These are phyloP conservation scores for Apamea anceps DNA, from an alignment of 2,888 invertebrate species.

Conservation along the genomic window DNA sequence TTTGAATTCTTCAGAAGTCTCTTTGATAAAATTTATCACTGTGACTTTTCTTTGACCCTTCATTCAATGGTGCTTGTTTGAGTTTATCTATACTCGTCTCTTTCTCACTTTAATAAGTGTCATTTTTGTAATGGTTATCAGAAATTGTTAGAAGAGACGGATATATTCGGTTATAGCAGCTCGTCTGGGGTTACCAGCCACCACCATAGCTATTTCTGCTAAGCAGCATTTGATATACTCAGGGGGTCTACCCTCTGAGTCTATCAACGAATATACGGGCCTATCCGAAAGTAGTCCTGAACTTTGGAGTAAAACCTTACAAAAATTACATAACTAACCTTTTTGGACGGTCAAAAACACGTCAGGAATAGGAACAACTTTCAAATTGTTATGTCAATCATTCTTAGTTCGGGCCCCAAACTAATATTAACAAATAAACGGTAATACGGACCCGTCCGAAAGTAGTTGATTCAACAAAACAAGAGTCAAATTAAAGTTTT, in stretches of 20 bases:
- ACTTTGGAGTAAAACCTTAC: not conserved
- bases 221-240: not conserved
- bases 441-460: too few relatives aligned
- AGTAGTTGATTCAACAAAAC: too few relatives aligned
- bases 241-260: not conserved
- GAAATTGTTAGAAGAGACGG: not conserved
- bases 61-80: not conserved
- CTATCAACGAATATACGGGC: not conserved
- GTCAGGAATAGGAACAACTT: too few relatives aligned
- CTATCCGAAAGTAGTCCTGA: not conserved
- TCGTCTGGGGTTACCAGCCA: not conserved
- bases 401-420: too few relatives aligned
- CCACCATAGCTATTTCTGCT: too few relatives aligned
- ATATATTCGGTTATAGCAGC: not conserved
- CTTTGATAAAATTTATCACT: not conserved
- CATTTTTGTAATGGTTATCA: not conserved
- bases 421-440: too few relatives aligned
- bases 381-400: too few relatives aligned
- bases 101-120: not conserved
- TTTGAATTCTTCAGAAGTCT: conserved; percentile 19
- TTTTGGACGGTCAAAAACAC: not conserved
- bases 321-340: not conserved
- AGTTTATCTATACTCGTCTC: not conserved
- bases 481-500: too few relatives aligned
- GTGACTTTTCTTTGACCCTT: conserved; percentile 2